Evolutionary conservation across 2,888 invertebrate species (phyloP), one percentile per base, ranked within the genome.

Genomic region (Eremobia ochroleuca): DNA sequence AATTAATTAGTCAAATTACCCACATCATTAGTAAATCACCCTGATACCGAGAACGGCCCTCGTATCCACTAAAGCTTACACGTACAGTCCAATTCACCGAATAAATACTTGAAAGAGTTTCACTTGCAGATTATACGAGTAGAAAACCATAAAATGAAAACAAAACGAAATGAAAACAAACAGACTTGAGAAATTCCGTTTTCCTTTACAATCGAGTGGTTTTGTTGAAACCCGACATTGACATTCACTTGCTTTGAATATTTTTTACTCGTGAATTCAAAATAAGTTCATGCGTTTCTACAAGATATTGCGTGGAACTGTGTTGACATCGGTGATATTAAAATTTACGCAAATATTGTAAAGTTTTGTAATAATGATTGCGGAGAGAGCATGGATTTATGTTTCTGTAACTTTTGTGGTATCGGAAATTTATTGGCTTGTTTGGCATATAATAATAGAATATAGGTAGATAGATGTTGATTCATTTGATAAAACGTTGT

Each of bases 281-380:
- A 79, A 81, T 81, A 79, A 86, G 85, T 87, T 82, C 88, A 91
- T 88, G 90, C 88, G 90, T 93, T 91, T 91, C 90, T 90, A 91
- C 86, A 88, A 89, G 89, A 85, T 70, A 89, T 94, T 94, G 93
- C 94, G 83, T 81, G 82, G 85, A 21, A 71, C 58, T 73, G 85
- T 95, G 91, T 95, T 93, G 95, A 92, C 93, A 95, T 85, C 85
- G 89, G 81, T 85, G 75, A 90, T 92, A 94, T 92, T 93, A 91
- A 92, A 91, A 90, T 93, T 95, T 94, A 93, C 94, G 94, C 91
- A 95, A 95, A 95, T 92, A 87, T 87, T 81, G 75, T 83, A 76
- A 66, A 62, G 71, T 89, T 93, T 94, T 92, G 94, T 88, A 95
- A 94, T 65, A 72, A 68, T 66, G 73, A 73, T 77, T 77, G 86